Evolutionary conservation across 2,888 invertebrate genomes (phyloP), one percentile per base, ranked within the genome.

Genomic region (Dione vanillae): DNA sequence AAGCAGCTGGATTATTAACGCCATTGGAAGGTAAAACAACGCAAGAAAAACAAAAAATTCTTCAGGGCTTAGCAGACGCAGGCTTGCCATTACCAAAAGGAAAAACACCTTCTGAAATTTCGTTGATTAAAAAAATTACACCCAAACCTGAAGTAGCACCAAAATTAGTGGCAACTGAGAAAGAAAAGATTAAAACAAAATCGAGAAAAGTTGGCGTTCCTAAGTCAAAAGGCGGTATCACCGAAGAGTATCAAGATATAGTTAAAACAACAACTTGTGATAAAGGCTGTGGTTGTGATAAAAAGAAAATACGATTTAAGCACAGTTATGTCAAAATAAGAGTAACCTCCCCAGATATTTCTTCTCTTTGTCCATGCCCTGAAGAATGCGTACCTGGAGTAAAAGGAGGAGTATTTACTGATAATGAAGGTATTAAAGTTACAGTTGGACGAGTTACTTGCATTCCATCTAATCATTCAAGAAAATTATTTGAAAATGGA

Each of bases 221-320:
- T 41, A 75, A 76, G 67, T 62, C 69, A 51, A 76, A 75, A 73
- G 76, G 75, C 19, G 85, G 83, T 2, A 78, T 86, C 43, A 56
- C 69, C 10, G 84, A 85, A 79, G 82, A 85, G 71, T 80, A 80
- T 59, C 77, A 88, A 80, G 85, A 88, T 49, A 78, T 87, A n/a
- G 64, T 79, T 2, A 89, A 87, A 83, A 84, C 83, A 5, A 85
- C 85, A 35, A 88, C 81, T 19, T 89, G 89, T 76, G 89, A 89
- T 64, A 79, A 84, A 59, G 87, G 80, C 20, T 89, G 89, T 75
- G 89, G 89, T 5, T 88, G 89, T 77, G 87, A 88, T 70, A 87
- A 84, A 74, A 89, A 89, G 73, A 89, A 89, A 83, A 88, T 89
- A 54, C 80, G 83, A 79, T 90, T 90, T 75, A 89, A 89, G 75